Conservation (phyloP, 2,888 invertebrate species). For the Pandemis corylana region DNA sequence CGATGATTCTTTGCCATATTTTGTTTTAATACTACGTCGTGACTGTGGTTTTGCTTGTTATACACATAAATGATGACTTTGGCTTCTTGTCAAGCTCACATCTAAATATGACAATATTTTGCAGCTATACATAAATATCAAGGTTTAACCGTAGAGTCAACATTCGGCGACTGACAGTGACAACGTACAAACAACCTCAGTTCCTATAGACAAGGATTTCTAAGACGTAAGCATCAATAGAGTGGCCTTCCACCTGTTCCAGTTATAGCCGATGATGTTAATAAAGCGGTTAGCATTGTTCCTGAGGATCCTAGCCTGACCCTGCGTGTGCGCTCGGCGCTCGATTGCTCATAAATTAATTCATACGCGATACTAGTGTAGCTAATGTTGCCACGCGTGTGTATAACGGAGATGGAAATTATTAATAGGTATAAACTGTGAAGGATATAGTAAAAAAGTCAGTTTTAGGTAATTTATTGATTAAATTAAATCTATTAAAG, state of each 20-base stretch:
- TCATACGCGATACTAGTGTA: constrained; percentile 39
- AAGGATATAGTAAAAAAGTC: neutral
- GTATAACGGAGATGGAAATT: constrained; percentile 10
- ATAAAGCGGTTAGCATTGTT: constrained; percentile 82
- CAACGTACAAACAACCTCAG: constrained; percentile 2
- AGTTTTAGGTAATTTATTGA: too few relatives aligned
- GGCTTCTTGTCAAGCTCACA: too few relatives aligned
- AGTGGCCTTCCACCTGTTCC: constrained; percentile 73
- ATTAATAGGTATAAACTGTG: neutral
- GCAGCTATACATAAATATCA: too few relatives aligned
- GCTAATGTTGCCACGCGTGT: constrained; percentile 22
- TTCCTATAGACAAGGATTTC: constrained; percentile 32
- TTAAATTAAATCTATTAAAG: too few relatives aligned
- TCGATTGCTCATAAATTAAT: constrained; percentile 34
- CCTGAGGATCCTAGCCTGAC: constrained; percentile 70
- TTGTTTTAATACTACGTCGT: constrained; percentile 9
- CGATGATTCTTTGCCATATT: constrained; percentile 23
- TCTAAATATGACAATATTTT: too few relatives aligned
- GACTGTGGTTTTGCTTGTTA: constrained; percentile 1
- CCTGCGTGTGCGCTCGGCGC: constrained; percentile 53
- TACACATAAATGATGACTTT: neutral
- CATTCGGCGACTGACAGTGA: neutral
- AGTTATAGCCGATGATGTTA: constrained; percentile 74
- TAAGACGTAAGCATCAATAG: constrained; percentile 41
- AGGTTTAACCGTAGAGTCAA: neutral